Base-by-base conservation (phyloP, 2,797 vertebrate genomes). In the Phataginus tetradactyla region DNA sequence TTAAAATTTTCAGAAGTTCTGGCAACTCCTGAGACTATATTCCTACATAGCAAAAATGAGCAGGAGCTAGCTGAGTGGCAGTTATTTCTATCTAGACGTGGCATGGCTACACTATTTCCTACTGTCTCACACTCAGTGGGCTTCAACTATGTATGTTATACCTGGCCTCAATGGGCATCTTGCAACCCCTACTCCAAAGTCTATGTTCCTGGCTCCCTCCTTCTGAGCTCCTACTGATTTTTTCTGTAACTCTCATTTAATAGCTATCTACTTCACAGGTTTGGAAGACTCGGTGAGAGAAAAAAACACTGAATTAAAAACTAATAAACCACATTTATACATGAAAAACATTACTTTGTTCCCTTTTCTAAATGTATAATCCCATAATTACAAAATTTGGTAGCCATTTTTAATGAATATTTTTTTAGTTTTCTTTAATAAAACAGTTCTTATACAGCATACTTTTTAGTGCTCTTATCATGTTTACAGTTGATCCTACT, bases 381-480 rank as follows among this genome's bases (percentile, higher is more conserved):
- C 6, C 25, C 4, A 61, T 66, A 71, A 74, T 42, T 86, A 42
- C 34, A 61, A 53, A 61, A 34, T 71, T 86, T 90, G 55, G 32
- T 34, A 71, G 55, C 53, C 27, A 39, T 86, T 90, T 90, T 64
- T 45, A 81, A 74, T 74, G 17, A 68, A 49, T 57, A 74, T 4
- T 4, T 29, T 77, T 84, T 51, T 25, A 53, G 42, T 87, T 86
- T 81, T 64, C 63, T 85, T 90, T 81, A 90, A 72, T 27, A 77
- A 95, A 77, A 45, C 5, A 34, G 89, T 74, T 91, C 57, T 91
- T 74, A 78, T 3, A 84, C 83, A 79, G 74, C 39, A 63, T 10
- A 59, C 64, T 57, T 79, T 91, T 87, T 86, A 86, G 34, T 69
- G 20, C 91, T 81, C 66, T 81, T 91, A 77, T 39, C 32, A 69